Base-by-base conservation (phyloP, 2,113 vertebrate genomes). In the Myotis yumanensis region DNA sequence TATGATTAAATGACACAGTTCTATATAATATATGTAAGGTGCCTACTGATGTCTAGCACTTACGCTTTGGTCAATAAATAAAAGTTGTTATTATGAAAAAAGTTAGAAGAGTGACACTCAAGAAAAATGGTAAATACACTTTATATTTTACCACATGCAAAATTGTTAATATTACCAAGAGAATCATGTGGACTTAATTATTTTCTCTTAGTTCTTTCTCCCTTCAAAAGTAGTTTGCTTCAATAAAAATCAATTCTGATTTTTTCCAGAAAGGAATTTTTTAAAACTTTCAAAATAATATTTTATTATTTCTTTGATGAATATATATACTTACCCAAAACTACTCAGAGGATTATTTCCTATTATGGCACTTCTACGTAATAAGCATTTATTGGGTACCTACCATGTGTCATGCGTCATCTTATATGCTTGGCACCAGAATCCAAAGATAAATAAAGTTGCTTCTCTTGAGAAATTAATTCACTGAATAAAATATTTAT, bases 381-480 rank as follows among this genome's bases (percentile, higher is more conserved):
- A 79, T 22, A 35, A 30, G 35, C 17, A 66, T 72, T 76, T 87
- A 64, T 64, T 90, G 4, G 16, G 3, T 87, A 37, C 11, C 35
- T 54, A 30, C 16, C 37, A 66, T n/a, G 5, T 48, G 17, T 43
- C 80, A 81, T 40, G 52, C 57, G 52, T 40, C 52, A 40, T 81
- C 30, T 85, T 71, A 84, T 93, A 15, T 93, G 46, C 22, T 87
- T 5, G 35, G n/a, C 46, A 40, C 17, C 25, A 43, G 84, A 79
- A 57, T 83, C 32, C 52, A 83, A 90, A 79, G 32, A n/a, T 48
- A 32, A 77, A 66, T 89, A 76, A 69, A 23, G 16, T 4, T 82
- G 15, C 62, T 57, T 95, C 37, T 93, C 52, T 66, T 79, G 69
- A 90, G 64, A 91, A 93, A 72, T 72, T 66, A n/a, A 66, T 66